These are phyloP conservation scores for Coreius guichenoti DNA, from an alignment of 2,797 vertebrate species.

Conservation along the genomic window DNA sequence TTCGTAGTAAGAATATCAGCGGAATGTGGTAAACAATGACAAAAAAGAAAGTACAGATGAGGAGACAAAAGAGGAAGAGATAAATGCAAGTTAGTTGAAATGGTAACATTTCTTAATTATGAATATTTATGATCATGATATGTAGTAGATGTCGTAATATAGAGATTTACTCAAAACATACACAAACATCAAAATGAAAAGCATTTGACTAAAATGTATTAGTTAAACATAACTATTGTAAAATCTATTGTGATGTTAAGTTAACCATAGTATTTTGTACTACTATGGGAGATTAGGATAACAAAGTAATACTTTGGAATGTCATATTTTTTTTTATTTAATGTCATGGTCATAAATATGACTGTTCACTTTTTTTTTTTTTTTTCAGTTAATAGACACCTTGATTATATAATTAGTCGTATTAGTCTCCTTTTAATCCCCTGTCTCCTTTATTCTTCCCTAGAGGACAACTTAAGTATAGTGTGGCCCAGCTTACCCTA, in stretches of 20 bases:
- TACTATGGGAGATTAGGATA: neutral
- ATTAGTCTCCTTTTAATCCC: neutral
- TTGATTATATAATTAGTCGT: neutral
- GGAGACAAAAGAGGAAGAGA: neutral
- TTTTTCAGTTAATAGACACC: neutral
- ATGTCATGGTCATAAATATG: too few species aligned
- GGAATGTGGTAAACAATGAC: neutral
- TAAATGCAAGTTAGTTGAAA: neutral
- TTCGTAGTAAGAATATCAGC: neutral
- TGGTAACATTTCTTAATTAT: neutral
- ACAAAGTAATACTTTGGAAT: neutral
- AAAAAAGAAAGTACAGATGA: neutral
- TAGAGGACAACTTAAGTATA: neutral
- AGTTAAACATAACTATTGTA: neutral
- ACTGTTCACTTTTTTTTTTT: neutral
- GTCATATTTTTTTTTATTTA: neutral
- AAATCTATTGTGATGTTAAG: neutral
- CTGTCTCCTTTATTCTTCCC: constrained; percentile 1
- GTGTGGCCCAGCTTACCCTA: neutral
- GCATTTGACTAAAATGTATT: neutral
- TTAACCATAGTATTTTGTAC: neutral
- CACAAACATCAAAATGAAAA: neutral
- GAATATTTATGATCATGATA: neutral
- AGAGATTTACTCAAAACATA: neutral
- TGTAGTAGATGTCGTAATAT: neutral